Conservation (phyloP, 2,113 vertebrate genomes). For the Ploceus nigricollis region DNA sequence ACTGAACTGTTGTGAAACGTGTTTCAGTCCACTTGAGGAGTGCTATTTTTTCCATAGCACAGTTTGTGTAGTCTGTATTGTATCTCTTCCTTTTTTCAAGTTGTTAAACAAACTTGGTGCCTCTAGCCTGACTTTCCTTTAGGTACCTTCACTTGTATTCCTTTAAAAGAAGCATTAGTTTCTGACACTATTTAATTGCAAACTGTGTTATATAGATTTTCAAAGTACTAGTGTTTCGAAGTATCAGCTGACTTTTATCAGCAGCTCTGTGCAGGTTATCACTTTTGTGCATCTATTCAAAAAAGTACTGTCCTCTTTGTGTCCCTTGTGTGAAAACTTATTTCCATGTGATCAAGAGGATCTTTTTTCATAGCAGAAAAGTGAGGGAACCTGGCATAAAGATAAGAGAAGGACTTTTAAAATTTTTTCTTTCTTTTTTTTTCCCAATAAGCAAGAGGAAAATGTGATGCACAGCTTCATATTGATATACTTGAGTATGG, state of each 20-base stretch:
- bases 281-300: background rate
- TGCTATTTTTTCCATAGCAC: background rate
- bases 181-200: background rate
- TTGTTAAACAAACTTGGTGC: background rate
- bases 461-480: background rate
- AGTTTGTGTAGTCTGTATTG: background rate
- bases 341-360: background rate
- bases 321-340: background rate
- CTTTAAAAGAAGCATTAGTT: background rate
- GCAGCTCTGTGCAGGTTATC: background rate
- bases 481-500: background rate
- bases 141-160: background rate
- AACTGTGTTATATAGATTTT: background rate
- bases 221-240: background rate
- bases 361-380: background rate
- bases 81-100: background rate
- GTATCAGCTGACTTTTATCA: background rate
- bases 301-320: background rate
- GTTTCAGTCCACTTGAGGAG: background rate
- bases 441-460: background rate
- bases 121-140: background rate
- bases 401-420: background rate
- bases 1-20: background rate
- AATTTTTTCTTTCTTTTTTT: background rate
- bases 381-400: background rate